phyloP scores from a whole-genome alignment of 2,888 invertebrate genomes.

The Andrena fulva region DNA sequence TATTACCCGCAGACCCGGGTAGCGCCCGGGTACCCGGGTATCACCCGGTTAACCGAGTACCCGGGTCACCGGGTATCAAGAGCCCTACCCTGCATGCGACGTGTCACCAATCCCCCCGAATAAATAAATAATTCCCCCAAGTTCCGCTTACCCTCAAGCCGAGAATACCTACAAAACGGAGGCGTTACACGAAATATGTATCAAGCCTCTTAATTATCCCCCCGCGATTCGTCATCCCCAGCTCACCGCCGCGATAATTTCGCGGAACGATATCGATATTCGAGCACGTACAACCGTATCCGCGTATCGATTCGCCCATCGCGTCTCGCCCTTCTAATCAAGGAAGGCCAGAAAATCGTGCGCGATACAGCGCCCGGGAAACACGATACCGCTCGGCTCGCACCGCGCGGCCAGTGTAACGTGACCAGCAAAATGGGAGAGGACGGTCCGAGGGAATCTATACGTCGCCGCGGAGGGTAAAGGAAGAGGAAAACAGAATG shows the following conservation, averaged over 20 bases:
- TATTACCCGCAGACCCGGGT: too few species aligned
- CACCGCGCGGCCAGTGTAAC: background rate
- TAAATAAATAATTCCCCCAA: too few species aligned
- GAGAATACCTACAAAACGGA: too few species aligned
- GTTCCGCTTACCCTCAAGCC: too few species aligned
- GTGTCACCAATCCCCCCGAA: too few species aligned
- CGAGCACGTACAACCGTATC: background rate
- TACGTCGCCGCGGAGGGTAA: background rate
- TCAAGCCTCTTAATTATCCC: too few species aligned
- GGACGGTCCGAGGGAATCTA: slow-evolving; percentile 14
- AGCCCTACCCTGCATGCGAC: too few species aligned
- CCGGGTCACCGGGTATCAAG: too few species aligned
- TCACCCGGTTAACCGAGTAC: too few species aligned
- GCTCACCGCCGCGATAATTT: slow-evolving; percentile 33
- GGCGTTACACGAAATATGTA: too few species aligned
- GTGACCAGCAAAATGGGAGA: slow-evolving; percentile 36
- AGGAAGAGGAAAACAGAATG: background rate
- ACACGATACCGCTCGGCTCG: slow-evolving; percentile 32
- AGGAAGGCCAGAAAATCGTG: slow-evolving; percentile 44
- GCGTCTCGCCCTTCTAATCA: slow-evolving; percentile 29
- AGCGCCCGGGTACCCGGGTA: too few species aligned
- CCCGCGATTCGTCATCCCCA: background rate
- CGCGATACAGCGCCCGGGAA: slow-evolving; percentile 34
- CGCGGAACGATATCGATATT: slow-evolving; percentile 41
- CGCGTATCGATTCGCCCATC: slow-evolving; percentile 39